Conservation (phyloP, 2,797 vertebrate genomes). For the Jordanella pulchra region DNA sequence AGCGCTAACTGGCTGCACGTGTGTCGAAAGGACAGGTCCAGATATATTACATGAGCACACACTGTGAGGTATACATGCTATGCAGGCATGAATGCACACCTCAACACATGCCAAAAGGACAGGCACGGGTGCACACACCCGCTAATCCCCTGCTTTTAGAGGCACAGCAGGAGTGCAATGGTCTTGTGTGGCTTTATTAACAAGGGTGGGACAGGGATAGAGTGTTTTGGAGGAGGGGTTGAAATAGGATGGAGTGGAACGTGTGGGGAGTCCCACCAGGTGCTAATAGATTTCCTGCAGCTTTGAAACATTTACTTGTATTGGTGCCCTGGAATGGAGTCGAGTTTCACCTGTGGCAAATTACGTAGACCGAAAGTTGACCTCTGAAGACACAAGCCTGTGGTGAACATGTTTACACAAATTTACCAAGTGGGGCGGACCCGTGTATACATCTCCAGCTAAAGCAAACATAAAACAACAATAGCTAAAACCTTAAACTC, state of each 20-base stretch:
- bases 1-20: constrained; percentile 79
- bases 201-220: constrained; percentile 57
- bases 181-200: constrained; percentile 79
- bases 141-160: constrained; percentile 65
- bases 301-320: constrained; percentile 78
- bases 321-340: constrained; percentile 65
- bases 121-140: constrained; percentile 36
- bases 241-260: constrained; percentile 33
- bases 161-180: constrained; percentile 66
- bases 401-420: constrained; percentile 59
- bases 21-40: constrained; percentile 67
- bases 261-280: constrained; percentile 70
- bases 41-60: constrained; percentile 57
- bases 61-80: constrained; percentile 26
- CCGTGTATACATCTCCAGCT: constrained; percentile 27
- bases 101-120: constrained; percentile 59
- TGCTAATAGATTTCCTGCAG: constrained; percentile 85
- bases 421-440: constrained; percentile 39
- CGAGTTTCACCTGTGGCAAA: constrained; percentile 80
- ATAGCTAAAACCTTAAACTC: neutral
- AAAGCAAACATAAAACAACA: constrained; percentile 6
- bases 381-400: constrained; percentile 66
- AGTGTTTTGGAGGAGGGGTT: constrained; percentile 14
- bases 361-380: constrained; percentile 78
- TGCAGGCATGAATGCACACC: constrained; percentile 50